Evolutionary conservation across 2,113 vertebrate genomes (phyloP).

Genomic region (Poeciliopsis occidentalis): DNA sequence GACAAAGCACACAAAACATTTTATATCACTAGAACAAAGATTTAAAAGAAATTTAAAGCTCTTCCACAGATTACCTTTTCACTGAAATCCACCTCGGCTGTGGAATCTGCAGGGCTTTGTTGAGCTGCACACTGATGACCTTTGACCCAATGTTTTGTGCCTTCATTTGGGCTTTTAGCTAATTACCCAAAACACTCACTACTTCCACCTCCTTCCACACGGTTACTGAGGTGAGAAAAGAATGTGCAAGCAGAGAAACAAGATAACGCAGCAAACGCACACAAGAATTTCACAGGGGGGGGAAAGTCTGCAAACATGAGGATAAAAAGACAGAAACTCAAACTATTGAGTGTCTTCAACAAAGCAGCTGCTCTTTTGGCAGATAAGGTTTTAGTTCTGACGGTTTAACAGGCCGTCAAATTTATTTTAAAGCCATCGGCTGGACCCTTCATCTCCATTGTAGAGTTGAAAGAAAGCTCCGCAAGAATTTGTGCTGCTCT

Average conservation of each 20-base stretch:
- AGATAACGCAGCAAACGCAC: slow-evolving; percentile 23
- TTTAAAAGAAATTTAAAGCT: not conserved
- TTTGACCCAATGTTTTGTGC: slow-evolving; percentile 62
- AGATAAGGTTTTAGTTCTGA: slow-evolving; percentile 47
- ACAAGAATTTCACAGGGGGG: slow-evolving; percentile 1
- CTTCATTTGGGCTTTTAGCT: slow-evolving; percentile 46
- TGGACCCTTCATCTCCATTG: not conserved
- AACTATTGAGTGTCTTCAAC: slow-evolving; percentile 17
- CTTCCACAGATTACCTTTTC: not conserved
- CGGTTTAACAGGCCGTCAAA: slow-evolving; percentile 40
- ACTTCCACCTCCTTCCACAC: slow-evolving; percentile 22
- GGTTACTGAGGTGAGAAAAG: slow-evolving; percentile 39
- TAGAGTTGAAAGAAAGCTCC: not conserved
- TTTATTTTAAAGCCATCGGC: slow-evolving; percentile 36
- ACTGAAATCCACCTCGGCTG: slow-evolving; percentile 18
- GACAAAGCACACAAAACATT: not conserved
- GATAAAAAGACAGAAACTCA: slow-evolving; percentile 39
- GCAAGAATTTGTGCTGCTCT: not conserved
- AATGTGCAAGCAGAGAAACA: slow-evolving; percentile 34
- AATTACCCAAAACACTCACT: slow-evolving; percentile 50
- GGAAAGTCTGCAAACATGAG: slow-evolving; percentile 21
- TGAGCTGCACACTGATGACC: slow-evolving; percentile 32
- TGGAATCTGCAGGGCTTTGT: slow-evolving; percentile 46
- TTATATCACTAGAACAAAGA: not conserved
- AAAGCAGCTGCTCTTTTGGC: slow-evolving; percentile 57